Conservation (phyloP, 2,888 invertebrate species). For the Cephus pygmeus region DNA sequence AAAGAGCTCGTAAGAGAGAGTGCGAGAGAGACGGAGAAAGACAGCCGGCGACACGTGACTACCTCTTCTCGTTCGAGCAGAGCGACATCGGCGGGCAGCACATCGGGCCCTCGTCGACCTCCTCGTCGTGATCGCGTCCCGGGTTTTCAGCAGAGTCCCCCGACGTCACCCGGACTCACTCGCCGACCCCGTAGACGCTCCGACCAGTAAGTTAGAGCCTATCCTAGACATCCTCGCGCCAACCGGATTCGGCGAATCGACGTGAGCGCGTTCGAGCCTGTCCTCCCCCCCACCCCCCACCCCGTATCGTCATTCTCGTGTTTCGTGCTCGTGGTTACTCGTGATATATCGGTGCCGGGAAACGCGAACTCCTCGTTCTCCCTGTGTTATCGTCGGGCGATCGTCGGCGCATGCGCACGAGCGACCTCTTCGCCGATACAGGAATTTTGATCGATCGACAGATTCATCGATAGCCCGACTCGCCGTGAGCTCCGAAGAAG, state of each 20-base stretch:
- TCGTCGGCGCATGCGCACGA: background rate
- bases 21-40: conserved; percentile 12
- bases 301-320: background rate
- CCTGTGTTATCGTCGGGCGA: background rate
- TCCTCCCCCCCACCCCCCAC: too few species aligned
- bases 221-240: background rate
- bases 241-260: background rate
- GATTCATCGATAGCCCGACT: background rate
- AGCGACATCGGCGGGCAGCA: conserved; percentile 6
- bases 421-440: background rate
- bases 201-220: background rate
- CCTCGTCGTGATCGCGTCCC: conserved; percentile 10
- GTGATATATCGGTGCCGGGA: background rate
- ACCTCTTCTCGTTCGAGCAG: background rate
- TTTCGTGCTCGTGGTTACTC: background rate
- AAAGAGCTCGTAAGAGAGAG: conserved; percentile 26
- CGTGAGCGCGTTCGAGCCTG: too few species aligned
- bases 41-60: conserved; percentile 22
- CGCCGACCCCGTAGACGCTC: background rate
- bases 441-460: background rate
- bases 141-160: background rate
- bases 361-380: background rate
- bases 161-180: background rate
- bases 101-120: conserved; percentile 19
- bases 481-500: background rate